Percentiles rank a stretch among this genome's conserved stretches.
phyloP scores from a whole-genome alignment of 23 tunicate species.

The Halocynthia aurantium region DNA sequence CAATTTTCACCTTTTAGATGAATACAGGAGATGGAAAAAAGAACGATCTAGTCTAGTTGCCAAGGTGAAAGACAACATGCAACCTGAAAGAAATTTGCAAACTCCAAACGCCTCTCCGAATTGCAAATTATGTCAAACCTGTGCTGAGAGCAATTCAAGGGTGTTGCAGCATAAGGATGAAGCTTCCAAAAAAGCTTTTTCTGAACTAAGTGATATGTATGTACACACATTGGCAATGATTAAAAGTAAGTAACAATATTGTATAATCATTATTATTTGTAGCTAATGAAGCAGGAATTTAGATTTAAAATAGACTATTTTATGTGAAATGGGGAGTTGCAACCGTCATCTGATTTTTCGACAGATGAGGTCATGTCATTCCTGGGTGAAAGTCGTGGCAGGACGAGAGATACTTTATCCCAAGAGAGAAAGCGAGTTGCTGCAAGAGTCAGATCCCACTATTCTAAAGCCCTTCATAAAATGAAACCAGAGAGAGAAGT shows the following conservation, averaged over 20 bases:
- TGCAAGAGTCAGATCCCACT: conserved; percentile 17
- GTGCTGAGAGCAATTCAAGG: not conserved
- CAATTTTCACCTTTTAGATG: conserved; percentile 25
- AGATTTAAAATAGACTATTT: not conserved
- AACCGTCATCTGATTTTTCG: not conserved
- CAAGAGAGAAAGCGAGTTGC: conserved; percentile 37
- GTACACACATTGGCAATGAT: conserved; percentile 12
- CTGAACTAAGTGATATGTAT: conserved; percentile 17
- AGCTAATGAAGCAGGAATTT: not conserved
- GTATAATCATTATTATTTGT: not conserved
- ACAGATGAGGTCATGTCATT: conserved; percentile 67
- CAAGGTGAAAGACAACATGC: conserved; percentile 15
- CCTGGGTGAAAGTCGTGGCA: conserved; percentile 39
- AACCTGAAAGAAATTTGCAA: not conserved
- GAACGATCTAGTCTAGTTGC: conserved; percentile 43
- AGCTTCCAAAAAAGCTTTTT: conserved; percentile 10
- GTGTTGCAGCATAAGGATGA: conserved; percentile 14
- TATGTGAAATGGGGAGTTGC: not conserved
- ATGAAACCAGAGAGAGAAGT: not conserved
- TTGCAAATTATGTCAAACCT: conserved; percentile 16
- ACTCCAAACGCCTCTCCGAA: too few species aligned
- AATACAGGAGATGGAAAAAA: conserved; percentile 79
- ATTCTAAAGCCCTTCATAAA: conserved; percentile 1
- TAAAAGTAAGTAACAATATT: conserved; percentile 4
- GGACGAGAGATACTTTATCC: conserved; percentile 51